Evolutionary conservation across 2,797 vertebrate genomes (phyloP).

Genomic region (Rhinella marina): DNA sequence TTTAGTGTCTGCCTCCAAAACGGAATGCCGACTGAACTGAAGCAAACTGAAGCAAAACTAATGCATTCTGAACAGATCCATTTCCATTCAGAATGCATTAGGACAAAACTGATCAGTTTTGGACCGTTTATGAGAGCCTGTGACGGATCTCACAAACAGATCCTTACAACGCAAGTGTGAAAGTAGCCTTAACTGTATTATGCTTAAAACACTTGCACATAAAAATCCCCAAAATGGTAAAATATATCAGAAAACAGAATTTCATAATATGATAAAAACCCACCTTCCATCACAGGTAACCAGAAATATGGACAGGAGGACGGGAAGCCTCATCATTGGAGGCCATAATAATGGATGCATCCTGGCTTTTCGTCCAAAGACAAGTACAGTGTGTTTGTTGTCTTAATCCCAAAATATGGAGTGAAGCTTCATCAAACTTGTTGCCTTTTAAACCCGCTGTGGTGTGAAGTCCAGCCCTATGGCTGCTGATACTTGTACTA

Average conservation of each 20-base stretch:
- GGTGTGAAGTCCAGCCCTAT: slow-evolving; percentile 1
- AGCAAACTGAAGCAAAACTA: too few relatives aligned
- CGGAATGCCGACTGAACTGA: too few relatives aligned
- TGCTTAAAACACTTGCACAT: too few relatives aligned
- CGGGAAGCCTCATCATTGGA: neutral
- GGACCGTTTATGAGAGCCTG: too few relatives aligned
- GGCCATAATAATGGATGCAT: neutral
- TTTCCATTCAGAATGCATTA: too few relatives aligned
- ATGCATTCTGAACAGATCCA: too few relatives aligned
- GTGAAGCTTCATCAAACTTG: neutral
- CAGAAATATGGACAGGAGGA: neutral
- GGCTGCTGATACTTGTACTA: neutral
- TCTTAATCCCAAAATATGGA: neutral
- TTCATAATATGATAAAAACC: neutral
- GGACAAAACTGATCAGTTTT: too few relatives aligned
- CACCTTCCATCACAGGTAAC: slow-evolving; percentile 2
- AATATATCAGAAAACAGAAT: neutral
- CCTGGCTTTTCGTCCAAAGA: neutral
- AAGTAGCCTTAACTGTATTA: too few relatives aligned
- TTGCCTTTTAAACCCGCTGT: neutral
- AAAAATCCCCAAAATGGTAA: neutral
- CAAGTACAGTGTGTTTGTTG: neutral
- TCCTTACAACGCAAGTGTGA: too few relatives aligned
- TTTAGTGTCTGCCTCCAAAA: too few relatives aligned
- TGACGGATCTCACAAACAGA: too few relatives aligned